These are phyloP conservation scores for Leptodactylus fallax DNA, from an alignment of 2,797 vertebrate species.

Conservation along the genomic window DNA sequence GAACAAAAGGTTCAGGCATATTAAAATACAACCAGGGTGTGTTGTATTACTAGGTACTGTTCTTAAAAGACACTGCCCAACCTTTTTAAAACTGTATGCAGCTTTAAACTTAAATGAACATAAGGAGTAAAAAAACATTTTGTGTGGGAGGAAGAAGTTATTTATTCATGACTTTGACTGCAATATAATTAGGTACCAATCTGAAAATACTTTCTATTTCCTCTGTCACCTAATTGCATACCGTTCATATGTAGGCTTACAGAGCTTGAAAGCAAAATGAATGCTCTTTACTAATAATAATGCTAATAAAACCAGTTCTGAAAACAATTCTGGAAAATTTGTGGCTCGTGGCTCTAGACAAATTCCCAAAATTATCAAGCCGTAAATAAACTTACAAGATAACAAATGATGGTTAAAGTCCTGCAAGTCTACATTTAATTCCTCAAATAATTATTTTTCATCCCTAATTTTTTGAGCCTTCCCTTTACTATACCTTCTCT, in stretches of 20 bases:
- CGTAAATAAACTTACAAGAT: neutral
- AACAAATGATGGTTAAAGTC: neutral
- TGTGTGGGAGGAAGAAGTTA: neutral
- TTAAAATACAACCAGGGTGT: neutral
- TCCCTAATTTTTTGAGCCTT: neutral
- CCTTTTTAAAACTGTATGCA: neutral
- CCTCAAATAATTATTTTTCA: neutral
- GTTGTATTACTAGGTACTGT: neutral
- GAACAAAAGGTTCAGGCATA: no score
- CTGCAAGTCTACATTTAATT: neutral
- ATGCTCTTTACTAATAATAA: neutral
- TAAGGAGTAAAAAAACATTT: neutral
- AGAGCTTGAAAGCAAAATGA: neutral
- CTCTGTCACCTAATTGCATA: neutral
- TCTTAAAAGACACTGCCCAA: neutral
- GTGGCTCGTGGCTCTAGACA: neutral
- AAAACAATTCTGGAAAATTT: neutral
- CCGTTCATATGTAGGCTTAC: neutral
- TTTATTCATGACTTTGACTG: constrained; percentile 8
- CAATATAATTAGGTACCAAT: constrained; percentile 9
- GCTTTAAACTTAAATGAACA: neutral
- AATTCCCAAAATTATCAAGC: neutral
- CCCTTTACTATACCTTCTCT: no score
- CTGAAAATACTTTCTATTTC: constrained; percentile 6
- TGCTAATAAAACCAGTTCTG: neutral